phyloP scores from a whole-genome alignment of 2,797 vertebrate species.

The Darevskia nairensis region DNA sequence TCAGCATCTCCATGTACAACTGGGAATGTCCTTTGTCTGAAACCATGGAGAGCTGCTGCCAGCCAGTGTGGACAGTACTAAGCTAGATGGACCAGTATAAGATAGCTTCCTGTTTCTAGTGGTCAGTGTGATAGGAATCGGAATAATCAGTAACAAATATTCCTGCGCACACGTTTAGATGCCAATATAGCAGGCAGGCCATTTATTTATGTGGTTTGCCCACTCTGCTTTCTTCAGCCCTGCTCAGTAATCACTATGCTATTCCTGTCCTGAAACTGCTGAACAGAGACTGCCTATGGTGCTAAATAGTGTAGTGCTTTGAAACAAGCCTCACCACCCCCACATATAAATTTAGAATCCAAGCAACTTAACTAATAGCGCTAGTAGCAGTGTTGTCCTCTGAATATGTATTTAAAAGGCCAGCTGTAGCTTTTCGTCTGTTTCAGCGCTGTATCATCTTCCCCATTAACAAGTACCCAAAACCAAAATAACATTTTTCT shows the following conservation, averaged over 20 bases:
- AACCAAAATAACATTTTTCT: conserved; percentile 27
- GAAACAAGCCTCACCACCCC: conserved; percentile 11
- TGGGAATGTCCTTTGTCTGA: too few relatives aligned
- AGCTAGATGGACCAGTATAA: too few relatives aligned
- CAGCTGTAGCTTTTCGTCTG: neutral
- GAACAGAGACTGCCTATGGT: neutral
- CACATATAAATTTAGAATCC: conserved; percentile 32
- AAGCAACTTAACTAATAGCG: conserved; percentile 14
- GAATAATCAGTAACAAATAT: neutral
- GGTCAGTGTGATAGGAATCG: neutral
- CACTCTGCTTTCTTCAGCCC: neutral
- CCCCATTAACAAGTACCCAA: conserved; percentile 17
- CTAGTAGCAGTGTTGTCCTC: neutral
- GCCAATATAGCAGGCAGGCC: neutral
- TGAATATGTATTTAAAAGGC: conserved; percentile 12
- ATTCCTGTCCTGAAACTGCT: conserved; percentile 27
- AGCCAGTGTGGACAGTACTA: too few relatives aligned
- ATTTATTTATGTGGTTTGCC: neutral
- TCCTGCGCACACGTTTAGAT: neutral
- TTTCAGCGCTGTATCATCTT: conserved; percentile 17
- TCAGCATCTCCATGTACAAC: too few relatives aligned
- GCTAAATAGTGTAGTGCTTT: conserved; percentile 16
- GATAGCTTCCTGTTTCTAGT: neutral
- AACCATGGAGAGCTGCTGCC: too few relatives aligned
- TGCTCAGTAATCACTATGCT: conserved; percentile 3